Conservation (phyloP, 2,888 invertebrate genomes). For the Mesopsocus fuscifrons region DNA sequence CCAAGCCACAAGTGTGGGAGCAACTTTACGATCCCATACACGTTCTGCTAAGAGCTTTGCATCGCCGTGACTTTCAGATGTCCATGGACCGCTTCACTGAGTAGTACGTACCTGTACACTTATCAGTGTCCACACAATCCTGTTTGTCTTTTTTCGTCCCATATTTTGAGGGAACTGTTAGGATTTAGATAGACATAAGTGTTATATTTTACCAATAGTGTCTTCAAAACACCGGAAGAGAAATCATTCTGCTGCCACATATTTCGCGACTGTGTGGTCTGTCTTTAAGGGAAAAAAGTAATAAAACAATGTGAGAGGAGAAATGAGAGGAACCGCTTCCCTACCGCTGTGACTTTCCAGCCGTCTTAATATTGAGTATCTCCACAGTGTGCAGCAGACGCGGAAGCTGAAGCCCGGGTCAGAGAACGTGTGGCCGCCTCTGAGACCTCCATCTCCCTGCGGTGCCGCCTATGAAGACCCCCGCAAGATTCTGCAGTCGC, state of each 20-base stretch:
- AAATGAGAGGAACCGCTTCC: too few relatives aligned
- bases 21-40: conserved; percentile 86
- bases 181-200: conserved; percentile 4
- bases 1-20: conserved; percentile 79
- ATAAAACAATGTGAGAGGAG: too few relatives aligned
- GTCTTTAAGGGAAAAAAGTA: too few relatives aligned
- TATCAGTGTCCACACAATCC: too few relatives aligned
- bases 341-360: too few relatives aligned
- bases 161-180: too few relatives aligned
- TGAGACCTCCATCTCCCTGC: conserved; percentile 45
- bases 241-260: too few relatives aligned
- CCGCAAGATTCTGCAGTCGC: conserved; percentile 34
- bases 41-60: conserved; percentile 75
- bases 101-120: conserved; percentile 39
- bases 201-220: too few relatives aligned
- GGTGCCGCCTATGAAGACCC: conserved; percentile 49
- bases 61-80: conserved; percentile 80
- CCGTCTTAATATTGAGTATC: too few relatives aligned
- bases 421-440: conserved; percentile 62
- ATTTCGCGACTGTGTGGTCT: too few relatives aligned
- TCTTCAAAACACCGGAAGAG: too few relatives aligned
- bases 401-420: conserved; percentile 34
- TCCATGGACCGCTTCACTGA: conserved; percentile 85
- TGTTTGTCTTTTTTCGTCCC: too few relatives aligned
- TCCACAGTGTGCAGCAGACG: conserved; percentile 37